Conservation (phyloP, 2,797 vertebrate species). For the Echeneis naucrates region DNA sequence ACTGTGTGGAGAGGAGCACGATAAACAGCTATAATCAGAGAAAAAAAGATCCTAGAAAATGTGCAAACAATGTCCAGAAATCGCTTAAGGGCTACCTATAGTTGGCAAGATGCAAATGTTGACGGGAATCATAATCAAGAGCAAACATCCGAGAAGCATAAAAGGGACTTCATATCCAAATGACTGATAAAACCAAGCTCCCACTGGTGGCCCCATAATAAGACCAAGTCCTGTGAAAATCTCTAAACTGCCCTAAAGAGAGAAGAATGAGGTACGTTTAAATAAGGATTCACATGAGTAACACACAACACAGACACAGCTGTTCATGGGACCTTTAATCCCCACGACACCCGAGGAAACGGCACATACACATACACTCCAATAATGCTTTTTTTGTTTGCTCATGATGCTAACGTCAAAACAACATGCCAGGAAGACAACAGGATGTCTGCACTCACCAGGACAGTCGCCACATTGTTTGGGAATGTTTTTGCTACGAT, state of each 20-base stretch:
- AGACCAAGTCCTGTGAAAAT: conserved; percentile 93
- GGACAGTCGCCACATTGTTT: conserved; percentile 91
- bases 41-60: neutral
- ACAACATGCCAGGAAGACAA: conserved; percentile 65
- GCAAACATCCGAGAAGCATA: conserved; percentile 88
- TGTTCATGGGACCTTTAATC: too few relatives aligned
- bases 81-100: conserved; percentile 83
- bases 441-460: conserved; percentile 88
- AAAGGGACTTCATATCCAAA: conserved; percentile 96
- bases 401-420: conserved; percentile 54
- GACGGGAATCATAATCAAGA: conserved; percentile 91
- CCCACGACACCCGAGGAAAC: conserved; percentile 13
- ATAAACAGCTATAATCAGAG: neutral
- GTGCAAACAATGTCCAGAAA: neutral
- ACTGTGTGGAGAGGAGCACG: conserved; percentile 74
- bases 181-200: conserved; percentile 93
- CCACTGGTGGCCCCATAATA: conserved; percentile 93
- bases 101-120: conserved; percentile 90
- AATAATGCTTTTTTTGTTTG: conserved; percentile 50
- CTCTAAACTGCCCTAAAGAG: conserved; percentile 91
- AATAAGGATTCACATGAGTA: too few relatives aligned
- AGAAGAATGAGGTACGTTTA: neutral
- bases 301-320: too few relatives aligned
- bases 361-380: conserved; percentile 20
- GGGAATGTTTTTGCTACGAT: conserved; percentile 92